Evolutionary conservation across 2,797 vertebrate species (phyloP).

Genomic region (Anguilla obscura): DNA sequence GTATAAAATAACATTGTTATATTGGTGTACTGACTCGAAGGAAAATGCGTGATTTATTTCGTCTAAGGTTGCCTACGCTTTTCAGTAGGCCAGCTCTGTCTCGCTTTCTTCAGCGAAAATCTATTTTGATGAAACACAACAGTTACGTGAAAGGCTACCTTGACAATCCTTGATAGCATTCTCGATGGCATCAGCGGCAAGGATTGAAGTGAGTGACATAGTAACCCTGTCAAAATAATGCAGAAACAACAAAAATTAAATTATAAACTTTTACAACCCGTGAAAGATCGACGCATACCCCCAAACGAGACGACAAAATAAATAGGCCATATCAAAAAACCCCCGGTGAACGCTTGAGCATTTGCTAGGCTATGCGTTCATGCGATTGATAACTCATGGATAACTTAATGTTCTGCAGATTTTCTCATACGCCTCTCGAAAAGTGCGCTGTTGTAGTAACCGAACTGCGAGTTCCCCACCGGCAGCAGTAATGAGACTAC

Average conservation of each 20-base stretch:
- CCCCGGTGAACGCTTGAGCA: no score
- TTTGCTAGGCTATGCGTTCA: not conserved
- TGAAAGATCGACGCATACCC: not conserved
- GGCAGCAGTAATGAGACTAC: no score
- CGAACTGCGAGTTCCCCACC: no score
- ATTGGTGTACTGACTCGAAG: not conserved
- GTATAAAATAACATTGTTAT: not conserved
- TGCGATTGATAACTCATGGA: not conserved
- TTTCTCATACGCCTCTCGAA: no score
- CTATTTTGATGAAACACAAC: not conserved
- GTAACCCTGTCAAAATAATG: constrained; percentile 70
- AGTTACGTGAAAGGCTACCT: constrained; percentile 69
- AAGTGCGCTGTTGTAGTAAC: no score
- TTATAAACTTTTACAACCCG: not conserved
- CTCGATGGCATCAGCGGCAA: constrained; percentile 88
- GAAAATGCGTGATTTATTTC: not conserved
- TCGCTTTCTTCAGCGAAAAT: not conserved
- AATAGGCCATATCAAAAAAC: not conserved
- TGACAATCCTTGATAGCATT: constrained; percentile 93
- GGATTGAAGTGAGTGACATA: constrained; percentile 91
- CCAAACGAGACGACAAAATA: not conserved
- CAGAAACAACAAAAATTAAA: not conserved
- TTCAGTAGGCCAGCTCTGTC: no score
- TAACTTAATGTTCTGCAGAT: no score
- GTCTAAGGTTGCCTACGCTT: not conserved